Percentiles rank a stretch among this genome's conserved stretches.
phyloP scores from a whole-genome alignment of 2,113 vertebrate species.

The Halcyon senegalensis region DNA sequence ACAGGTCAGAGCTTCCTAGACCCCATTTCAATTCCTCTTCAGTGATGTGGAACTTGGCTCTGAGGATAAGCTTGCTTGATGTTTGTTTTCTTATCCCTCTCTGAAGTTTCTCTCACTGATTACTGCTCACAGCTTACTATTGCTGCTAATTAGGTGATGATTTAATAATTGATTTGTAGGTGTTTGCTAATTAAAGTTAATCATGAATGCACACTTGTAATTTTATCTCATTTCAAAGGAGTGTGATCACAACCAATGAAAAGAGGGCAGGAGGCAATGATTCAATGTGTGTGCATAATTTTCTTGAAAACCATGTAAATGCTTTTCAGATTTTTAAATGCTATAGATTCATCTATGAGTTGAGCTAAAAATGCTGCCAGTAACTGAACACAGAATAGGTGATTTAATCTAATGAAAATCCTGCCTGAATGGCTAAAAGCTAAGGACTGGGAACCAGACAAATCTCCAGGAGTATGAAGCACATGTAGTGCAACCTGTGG shows the following conservation, averaged over 20 bases:
- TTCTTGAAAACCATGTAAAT: neutral
- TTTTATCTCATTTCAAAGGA: constrained; percentile 27
- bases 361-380: neutral
- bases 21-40: rapidly evolving
- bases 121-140: neutral
- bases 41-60: neutral
- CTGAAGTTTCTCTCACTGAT: neutral
- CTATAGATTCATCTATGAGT: neutral
- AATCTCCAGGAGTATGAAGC: neutral
- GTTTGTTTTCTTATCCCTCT: neutral
- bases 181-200: constrained; percentile 51
- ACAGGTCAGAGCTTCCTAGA: neutral
- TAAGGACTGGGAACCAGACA: neutral
- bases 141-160: constrained; percentile 14
- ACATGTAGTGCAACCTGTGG: neutral
- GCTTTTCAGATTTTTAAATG: neutral
- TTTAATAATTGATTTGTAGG: constrained; percentile 46
- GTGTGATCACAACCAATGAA: neutral
- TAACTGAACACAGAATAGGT: neutral
- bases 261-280: neutral
- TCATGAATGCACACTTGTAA: constrained; percentile 6
- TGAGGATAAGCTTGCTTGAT: rapidly evolving
- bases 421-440: neutral
- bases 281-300: neutral
- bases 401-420: neutral